These are phyloP conservation scores for Oryzias curvinotus DNA, from an alignment of 2,113 vertebrate species.

Conservation along the genomic window DNA sequence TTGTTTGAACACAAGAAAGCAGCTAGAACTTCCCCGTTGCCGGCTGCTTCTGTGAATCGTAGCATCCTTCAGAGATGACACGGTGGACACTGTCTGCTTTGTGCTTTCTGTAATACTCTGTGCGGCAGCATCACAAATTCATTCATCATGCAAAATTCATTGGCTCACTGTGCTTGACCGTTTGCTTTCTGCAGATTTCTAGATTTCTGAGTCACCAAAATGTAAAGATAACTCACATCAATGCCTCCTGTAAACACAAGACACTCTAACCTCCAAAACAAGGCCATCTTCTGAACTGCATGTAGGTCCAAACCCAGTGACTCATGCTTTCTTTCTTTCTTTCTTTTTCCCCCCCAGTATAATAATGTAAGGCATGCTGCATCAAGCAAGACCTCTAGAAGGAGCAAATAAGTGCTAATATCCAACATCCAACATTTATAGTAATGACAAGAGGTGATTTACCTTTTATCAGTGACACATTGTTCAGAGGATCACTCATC, in stretches of 20 bases:
- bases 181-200: conserved; percentile 4
- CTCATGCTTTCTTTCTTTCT: conserved; percentile 34
- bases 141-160: conserved; percentile 54
- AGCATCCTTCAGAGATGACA: background rate
- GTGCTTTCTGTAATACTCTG: conserved; percentile 32
- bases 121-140: conserved; percentile 50
- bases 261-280: conserved; percentile 43
- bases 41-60: conserved; percentile 10
- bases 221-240: conserved; percentile 15
- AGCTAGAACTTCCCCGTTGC: background rate
- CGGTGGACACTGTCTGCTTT: conserved; percentile 30
- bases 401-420: conserved; percentile 35
- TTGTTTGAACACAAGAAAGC: conserved; percentile 1
- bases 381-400: conserved; percentile 13
- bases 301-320: conserved; percentile 31
- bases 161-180: conserved; percentile 12
- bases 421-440: conserved; percentile 31
- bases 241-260: conserved; percentile 26
- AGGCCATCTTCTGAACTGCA: conserved; percentile 37
- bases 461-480: conserved; percentile 93
- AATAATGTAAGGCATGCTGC: conserved; percentile 1
- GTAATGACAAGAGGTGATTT: conserved; percentile 39
- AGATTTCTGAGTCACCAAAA: conserved; percentile 13
- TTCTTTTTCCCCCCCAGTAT: no score
- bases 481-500: conserved; percentile 88